Conservation (phyloP, 2,888 invertebrate species). For the Galerucella pusilla region DNA sequence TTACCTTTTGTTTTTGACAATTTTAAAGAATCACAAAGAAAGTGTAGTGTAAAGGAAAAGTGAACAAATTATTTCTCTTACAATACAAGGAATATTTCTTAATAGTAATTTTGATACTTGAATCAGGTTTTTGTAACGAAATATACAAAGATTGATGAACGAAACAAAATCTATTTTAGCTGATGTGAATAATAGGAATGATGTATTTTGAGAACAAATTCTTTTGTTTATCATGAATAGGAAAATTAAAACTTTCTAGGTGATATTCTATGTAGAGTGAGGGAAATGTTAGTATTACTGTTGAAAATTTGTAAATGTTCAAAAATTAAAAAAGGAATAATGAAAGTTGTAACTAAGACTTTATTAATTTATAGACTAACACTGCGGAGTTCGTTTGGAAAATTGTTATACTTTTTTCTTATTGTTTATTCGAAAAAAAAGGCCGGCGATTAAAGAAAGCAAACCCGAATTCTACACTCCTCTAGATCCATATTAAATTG, state of each 20-base stretch:
- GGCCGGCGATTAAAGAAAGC: conserved; percentile 30
- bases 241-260: neutral
- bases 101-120: neutral
- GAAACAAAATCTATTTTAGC: too few species aligned
- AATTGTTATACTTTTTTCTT: conserved; percentile 22
- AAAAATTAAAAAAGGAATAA: conserved; percentile 8
- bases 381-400: conserved; percentile 13
- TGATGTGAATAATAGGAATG: too few species aligned
- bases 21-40: neutral
- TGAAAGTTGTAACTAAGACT: conserved; percentile 13
- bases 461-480: conserved; percentile 6
- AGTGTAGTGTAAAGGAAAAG: neutral
- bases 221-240: too few species aligned
- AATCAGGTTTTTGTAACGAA: neutral
- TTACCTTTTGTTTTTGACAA: neutral
- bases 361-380: conserved; percentile 24
- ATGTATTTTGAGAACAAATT: too few species aligned
- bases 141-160: neutral
- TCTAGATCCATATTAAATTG: conserved; percentile 18
- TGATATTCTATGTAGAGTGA: neutral
- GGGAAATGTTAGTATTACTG: conserved; percentile 16
- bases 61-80: neutral
- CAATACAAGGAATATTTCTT: neutral
- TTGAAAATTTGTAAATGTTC: conserved; percentile 10
- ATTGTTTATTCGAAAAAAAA: conserved; percentile 23